phyloP scores from a whole-genome alignment of 92 coral and sea anemone genomes.

The Plumapathes pennacea region DNA sequence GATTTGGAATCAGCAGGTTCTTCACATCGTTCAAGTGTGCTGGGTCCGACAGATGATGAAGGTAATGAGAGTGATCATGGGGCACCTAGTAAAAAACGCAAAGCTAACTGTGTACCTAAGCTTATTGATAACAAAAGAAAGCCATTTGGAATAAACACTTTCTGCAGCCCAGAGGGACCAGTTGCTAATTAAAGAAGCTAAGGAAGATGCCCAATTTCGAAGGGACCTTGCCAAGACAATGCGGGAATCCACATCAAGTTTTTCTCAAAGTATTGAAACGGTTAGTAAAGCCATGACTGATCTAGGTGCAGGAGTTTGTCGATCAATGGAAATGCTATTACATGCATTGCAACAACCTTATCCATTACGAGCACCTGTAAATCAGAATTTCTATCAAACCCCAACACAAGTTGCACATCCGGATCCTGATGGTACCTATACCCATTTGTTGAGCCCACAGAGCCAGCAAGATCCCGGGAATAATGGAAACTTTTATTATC shows the following conservation, averaged over 20 bases:
- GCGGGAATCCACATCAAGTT: constrained; percentile 48
- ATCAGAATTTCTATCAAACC: no score
- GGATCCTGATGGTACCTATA: no score
- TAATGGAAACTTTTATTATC: constrained; percentile 1
- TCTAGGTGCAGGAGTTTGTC: constrained; percentile 48
- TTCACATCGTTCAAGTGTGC: constrained; percentile 8
- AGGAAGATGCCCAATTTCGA: constrained; percentile 63
- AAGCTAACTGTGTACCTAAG: constrained; percentile 60
- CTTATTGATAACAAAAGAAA: constrained; percentile 59
- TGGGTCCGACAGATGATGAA: neutral
- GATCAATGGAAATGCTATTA: constrained; percentile 59
- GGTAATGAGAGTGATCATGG: constrained; percentile 11
- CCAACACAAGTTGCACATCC: no score
- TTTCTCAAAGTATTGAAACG: constrained; percentile 35
- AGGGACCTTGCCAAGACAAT: constrained; percentile 41
- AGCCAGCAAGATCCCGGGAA: neutral
- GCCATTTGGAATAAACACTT: constrained; percentile 40
- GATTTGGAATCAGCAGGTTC: constrained; percentile 14
- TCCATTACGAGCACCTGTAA: no score
- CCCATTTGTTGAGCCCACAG: no score
- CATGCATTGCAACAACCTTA: constrained; percentile 42
- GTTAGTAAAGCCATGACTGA: constrained; percentile 43
- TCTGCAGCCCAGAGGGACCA: constrained; percentile 51
- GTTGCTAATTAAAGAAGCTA: constrained; percentile 43
- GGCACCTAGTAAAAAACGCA: constrained; percentile 30